Evolutionary conservation across 2,888 invertebrate genomes (phyloP).

Genomic region (Cosmorhoe ocellata): DNA sequence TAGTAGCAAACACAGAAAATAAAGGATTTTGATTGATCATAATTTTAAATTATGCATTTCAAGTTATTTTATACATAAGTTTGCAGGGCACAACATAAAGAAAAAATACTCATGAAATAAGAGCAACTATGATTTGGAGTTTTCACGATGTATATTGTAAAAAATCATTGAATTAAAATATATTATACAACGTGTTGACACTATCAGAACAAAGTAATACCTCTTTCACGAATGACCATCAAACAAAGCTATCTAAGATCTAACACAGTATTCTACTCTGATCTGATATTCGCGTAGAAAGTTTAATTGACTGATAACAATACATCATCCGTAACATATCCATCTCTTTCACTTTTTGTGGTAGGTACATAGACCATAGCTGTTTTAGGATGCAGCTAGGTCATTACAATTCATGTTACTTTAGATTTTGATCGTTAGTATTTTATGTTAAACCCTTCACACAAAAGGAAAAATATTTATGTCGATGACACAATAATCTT

Average conservation of each 20-base stretch:
- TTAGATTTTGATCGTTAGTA: too few species aligned
- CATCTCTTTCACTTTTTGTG: conserved; percentile 34
- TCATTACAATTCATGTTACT: background rate
- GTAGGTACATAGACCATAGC: background rate
- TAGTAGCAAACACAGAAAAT: too few species aligned
- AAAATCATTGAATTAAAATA: conserved; percentile 13
- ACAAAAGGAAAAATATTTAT: too few species aligned
- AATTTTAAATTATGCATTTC: too few species aligned
- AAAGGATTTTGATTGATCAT: too few species aligned
- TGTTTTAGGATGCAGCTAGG: background rate
- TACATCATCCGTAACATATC: conserved; percentile 34
- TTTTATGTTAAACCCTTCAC: too few species aligned
- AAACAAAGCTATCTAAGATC: conserved; percentile 37
- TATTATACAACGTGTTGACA: conserved; percentile 39
- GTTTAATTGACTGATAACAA: conserved; percentile 45
- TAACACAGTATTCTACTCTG: conserved; percentile 16
- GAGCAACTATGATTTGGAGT: too few species aligned
- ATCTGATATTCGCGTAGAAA: conserved; percentile 45
- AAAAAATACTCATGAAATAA: too few species aligned
- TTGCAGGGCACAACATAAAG: too few species aligned
- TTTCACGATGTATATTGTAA: too few species aligned
- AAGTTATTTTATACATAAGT: too few species aligned
- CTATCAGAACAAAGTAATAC: conserved; percentile 41
- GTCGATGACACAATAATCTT: too few species aligned
- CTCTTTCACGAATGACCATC: conserved; percentile 34